These are phyloP conservation scores for Hermodice carunculata DNA, from an alignment of 2,888 invertebrate species.

Conservation along the genomic window DNA sequence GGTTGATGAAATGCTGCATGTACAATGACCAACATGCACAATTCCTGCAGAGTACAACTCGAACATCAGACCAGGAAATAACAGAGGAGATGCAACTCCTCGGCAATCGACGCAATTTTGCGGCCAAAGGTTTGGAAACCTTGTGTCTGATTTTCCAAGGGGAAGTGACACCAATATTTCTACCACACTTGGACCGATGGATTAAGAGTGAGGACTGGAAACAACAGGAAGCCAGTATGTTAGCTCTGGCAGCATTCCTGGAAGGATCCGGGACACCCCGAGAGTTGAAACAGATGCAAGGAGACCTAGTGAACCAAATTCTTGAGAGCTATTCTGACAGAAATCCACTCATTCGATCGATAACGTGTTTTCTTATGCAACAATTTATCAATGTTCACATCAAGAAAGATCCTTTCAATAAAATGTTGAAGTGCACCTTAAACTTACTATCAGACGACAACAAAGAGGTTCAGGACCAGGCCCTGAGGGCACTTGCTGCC, in stretches of 20 bases:
- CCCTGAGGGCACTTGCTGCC: constrained; percentile 23
- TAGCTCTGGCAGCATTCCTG: constrained; percentile 35
- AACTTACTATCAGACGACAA: constrained; percentile 26
- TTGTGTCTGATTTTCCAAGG: constrained; percentile 31
- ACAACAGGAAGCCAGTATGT: constrained; percentile 25
- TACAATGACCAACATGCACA: constrained; percentile 29
- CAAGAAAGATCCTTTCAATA: constrained; percentile 31
- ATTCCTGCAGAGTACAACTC: constrained; percentile 13
- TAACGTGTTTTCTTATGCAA: constrained; percentile 38
- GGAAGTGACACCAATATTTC: constrained; percentile 25
- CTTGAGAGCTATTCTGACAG: constrained; percentile 26
- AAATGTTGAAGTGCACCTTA: constrained; percentile 24
- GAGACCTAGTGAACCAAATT: constrained; percentile 17
- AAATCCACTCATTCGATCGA: constrained; percentile 34
- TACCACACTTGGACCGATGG: constrained; percentile 22
- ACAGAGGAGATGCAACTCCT: constrained; percentile 18
- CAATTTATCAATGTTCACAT: constrained; percentile 30
- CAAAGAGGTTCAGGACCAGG: constrained; percentile 32
- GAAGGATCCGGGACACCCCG: constrained; percentile 34
- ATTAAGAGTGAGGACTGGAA: constrained; percentile 30
- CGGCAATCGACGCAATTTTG: constrained; percentile 28
- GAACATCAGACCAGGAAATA: too few relatives aligned
- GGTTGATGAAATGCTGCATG: constrained; percentile 26
- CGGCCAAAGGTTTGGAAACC: constrained; percentile 37
- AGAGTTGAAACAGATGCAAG: constrained; percentile 27